A percentile compares a stretch with the other conserved stretches of the same genome.
Evolutionary conservation across 2,888 invertebrate genomes (phyloP).

Genomic region (Asteroscopus sphinx): DNA sequence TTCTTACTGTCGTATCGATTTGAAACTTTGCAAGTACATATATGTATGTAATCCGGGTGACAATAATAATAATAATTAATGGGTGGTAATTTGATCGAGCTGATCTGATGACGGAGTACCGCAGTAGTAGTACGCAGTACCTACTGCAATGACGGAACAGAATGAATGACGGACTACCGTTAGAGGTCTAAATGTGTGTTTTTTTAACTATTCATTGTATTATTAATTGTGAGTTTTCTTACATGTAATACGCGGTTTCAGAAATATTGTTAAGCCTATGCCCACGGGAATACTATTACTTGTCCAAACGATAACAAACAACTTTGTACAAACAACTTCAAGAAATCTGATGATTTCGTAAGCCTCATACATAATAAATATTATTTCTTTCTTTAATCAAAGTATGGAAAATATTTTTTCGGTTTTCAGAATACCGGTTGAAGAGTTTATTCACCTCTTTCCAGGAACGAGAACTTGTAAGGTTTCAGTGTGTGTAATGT

Average conservation of each 20-base stretch:
- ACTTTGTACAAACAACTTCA: constrained; percentile 48
- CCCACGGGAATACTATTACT: constrained; percentile 39
- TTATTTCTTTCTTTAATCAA: constrained; percentile 42
- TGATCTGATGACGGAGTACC: no score
- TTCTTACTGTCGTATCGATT: no score
- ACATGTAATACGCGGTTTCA: constrained; percentile 8
- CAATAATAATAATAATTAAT: no score
- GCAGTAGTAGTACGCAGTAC: no score
- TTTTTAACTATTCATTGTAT: no score
- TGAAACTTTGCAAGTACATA: no score
- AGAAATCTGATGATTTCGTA: constrained; percentile 47
- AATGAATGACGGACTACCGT: no score
- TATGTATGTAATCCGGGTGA: no score
- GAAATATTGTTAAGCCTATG: constrained; percentile 42
- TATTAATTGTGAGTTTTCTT: constrained; percentile 24
- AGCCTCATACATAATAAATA: constrained; percentile 49
- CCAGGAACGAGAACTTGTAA: constrained; percentile 17
- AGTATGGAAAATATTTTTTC: constrained; percentile 29
- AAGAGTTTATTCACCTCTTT: constrained; percentile 40
- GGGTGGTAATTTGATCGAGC: no score
- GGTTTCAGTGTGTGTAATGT: constrained; percentile 39
- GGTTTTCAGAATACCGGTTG: constrained; percentile 31
- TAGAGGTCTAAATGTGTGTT: no score
- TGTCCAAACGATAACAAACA: constrained; percentile 43
- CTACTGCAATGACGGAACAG: no score